Conservation (phyloP, 2,113 vertebrate species). For the Seriola rivoliana region DNA sequence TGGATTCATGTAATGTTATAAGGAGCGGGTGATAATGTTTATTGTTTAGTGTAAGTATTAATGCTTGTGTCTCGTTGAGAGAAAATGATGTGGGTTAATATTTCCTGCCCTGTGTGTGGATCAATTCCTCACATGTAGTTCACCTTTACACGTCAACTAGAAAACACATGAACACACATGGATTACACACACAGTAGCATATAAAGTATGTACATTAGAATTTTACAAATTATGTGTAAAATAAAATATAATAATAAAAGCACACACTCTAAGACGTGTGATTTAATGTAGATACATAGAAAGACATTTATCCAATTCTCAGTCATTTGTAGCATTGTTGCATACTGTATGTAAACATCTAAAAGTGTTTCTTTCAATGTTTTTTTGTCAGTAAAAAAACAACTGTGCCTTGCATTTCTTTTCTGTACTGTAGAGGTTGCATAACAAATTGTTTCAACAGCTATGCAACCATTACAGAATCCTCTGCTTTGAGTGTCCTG, state of each 20-base stretch:
- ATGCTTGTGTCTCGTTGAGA: slow-evolving; percentile 47
- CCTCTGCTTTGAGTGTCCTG: slow-evolving; percentile 43
- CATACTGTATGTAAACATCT: neutral
- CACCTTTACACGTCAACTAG: neutral
- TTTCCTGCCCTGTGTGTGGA: neutral
- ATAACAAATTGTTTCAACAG: slow-evolving; percentile 56
- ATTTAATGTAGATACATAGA: neutral
- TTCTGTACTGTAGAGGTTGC: slow-evolving; percentile 50
- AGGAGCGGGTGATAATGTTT: slow-evolving; percentile 38
- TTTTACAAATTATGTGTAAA: neutral
- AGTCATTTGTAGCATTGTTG: neutral
- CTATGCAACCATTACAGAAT: slow-evolving; percentile 64
- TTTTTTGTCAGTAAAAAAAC: slow-evolving; percentile 11
- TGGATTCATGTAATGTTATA: slow-evolving; percentile 32
- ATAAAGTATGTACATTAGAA: too few relatives aligned
- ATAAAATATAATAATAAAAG: neutral
- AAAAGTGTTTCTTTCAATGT: slow-evolving; percentile 14
- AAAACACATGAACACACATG: neutral
- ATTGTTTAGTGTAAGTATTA: slow-evolving; percentile 37
- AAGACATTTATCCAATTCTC: neutral
- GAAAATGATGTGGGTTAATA: slow-evolving; percentile 30
- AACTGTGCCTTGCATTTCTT: slow-evolving; percentile 29
- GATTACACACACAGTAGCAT: neutral
- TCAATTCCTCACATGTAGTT: slow-evolving; percentile 40
- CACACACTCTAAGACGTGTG: neutral